Evolutionary conservation across 2,797 vertebrate species (phyloP), one percentile per base, ranked within the genome.

Genomic region (Prunella strophiata): DNA sequence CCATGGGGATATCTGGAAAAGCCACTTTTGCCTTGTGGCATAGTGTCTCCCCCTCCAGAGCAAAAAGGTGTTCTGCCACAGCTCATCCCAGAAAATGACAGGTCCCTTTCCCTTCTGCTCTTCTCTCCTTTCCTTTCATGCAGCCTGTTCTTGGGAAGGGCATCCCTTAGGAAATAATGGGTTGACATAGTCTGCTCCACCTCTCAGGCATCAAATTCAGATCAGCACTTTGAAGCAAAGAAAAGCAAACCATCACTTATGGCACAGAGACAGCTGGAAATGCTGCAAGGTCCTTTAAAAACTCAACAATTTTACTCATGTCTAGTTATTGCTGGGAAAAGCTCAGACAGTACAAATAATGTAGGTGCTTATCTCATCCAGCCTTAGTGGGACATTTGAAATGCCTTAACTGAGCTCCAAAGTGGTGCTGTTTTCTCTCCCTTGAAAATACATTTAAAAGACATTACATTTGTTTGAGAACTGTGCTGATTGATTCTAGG

Each of bases 401-500:
- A 79, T 63, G 34, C 27, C 26, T 94, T 48, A 75, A 74, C 27
- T 5, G 20, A 66, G 25, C 57, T 85, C 70, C 79, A 26, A 76
- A 52, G n/a, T 22, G 38, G 34, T 65, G 51, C 50, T 91, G 43
- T 38, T 85, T 74, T 89, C 58, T 83, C 42, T 78, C 4, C 5
- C 68, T 90, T 87, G 66, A 72, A 89, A 91, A 51, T 9, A 18
- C 10, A 70, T 45, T 80, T 74, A 47, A 18, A 30, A 51, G 34
- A 51, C 42, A 59, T 82, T 80, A 32, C 7, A 32, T 36, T n/a
- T 0, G 0, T 75, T 88, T 67, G 63, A 96, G 74, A 73, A 93
- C 73, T 92, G 89, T 74, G 40, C 58, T 80, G 91, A 81, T 82
- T 68, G 76, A 81, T 74, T 85, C 76, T 47, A 87, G 63, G 63